Conservation (phyloP, 1,140 invertebrate genomes). For the Rhagoletis zephyria region DNA sequence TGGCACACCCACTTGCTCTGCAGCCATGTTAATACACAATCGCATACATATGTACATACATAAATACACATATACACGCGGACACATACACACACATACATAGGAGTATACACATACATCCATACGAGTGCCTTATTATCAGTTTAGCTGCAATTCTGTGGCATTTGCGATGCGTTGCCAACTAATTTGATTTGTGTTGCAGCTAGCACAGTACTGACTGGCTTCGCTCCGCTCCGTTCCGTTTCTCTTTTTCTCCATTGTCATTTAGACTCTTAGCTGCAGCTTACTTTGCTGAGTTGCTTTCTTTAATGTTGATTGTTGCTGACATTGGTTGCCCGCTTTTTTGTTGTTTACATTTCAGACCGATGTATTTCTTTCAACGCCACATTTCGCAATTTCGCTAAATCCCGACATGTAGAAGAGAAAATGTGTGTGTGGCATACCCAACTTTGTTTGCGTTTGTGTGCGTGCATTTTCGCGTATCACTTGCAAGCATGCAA, state of each 20-base stretch:
- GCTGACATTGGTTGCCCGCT: not conserved
- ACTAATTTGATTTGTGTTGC: conserved; percentile 33
- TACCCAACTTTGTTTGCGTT: no score
- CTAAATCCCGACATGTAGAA: not conserved
- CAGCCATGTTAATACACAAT: not conserved
- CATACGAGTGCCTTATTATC: conserved; percentile 23
- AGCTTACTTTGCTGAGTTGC: not conserved
- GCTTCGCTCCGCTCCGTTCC: not conserved
- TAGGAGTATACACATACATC: not conserved
- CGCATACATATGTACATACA: not conserved
- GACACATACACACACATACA: not conserved
- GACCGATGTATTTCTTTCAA: not conserved
- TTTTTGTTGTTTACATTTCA: not conserved
- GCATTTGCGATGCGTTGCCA: conserved; percentile 19
- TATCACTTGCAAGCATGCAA: not conserved
- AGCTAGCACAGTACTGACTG: not conserved
- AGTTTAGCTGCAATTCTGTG: conserved; percentile 11
- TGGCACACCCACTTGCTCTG: not conserved
- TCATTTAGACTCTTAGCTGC: not conserved
- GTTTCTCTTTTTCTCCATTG: not conserved
- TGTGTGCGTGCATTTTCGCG: no score
- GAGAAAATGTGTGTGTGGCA: not conserved
- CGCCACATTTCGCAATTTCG: not conserved
- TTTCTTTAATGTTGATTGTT: not conserved
- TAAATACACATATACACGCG: not conserved